Conservation (phyloP, 1,140 invertebrate genomes). For the Platyscapa corneri region DNA sequence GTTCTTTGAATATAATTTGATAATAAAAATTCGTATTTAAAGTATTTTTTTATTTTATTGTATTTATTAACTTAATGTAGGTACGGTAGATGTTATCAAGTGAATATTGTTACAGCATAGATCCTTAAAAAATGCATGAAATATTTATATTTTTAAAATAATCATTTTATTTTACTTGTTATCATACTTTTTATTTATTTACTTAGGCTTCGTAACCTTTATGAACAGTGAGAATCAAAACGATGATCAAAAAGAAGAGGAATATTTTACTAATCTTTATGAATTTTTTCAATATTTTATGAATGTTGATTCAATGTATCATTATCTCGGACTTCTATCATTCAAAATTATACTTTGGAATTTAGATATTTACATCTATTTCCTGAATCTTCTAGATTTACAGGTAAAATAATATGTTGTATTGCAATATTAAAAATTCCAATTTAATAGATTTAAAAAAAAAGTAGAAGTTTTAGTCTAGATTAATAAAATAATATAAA, state of each 20-base stretch:
- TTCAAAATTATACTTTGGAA: slow-evolving; percentile 69
- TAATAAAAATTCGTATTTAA: too few relatives aligned
- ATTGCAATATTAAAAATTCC: background rate
- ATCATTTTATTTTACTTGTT: too few relatives aligned
- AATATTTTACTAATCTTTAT: slow-evolving; percentile 62
- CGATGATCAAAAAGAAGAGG: slow-evolving; percentile 59
- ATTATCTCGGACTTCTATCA: slow-evolving; percentile 66
- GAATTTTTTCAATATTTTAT: slow-evolving; percentile 65
- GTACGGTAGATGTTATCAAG: too few relatives aligned
- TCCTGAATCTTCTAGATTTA: slow-evolving; percentile 65
- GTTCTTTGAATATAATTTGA: too few relatives aligned
- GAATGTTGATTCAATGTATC: slow-evolving; percentile 64
- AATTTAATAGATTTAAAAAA: too few relatives aligned
- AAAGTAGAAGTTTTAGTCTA: too few relatives aligned
- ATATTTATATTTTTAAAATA: background rate
- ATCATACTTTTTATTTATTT: background rate
- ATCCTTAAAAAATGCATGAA: background rate
- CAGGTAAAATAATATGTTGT: slow-evolving; percentile 60
- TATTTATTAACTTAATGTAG: too few relatives aligned
- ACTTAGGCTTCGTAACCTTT: slow-evolving; percentile 67
- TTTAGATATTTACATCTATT: slow-evolving; percentile 65
- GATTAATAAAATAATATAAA: too few relatives aligned
- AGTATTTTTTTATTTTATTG: too few relatives aligned
- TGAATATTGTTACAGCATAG: background rate
- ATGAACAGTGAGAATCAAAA: slow-evolving; percentile 58